phyloP scores from a whole-genome alignment of 2,113 vertebrate species.

The Dipodomys stephensi region DNA sequence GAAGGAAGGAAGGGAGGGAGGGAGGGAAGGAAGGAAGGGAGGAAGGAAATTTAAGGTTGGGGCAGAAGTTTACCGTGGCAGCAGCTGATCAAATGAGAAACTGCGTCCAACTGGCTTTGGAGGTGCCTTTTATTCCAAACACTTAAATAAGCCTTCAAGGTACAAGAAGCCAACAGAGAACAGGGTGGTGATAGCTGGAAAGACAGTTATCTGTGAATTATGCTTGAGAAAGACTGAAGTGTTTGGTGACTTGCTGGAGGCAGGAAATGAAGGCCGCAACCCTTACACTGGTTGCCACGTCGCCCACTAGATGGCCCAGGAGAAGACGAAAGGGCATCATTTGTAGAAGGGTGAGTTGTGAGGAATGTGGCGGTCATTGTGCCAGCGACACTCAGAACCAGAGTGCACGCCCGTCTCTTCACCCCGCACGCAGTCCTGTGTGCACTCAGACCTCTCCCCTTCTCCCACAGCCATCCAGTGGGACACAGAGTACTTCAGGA shows the following conservation, averaged over 20 bases:
- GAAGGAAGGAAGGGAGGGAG: too few relatives aligned
- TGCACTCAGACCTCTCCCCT: background rate
- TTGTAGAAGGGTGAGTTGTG: background rate
- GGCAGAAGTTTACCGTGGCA: background rate
- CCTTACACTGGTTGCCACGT: background rate
- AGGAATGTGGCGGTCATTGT: background rate
- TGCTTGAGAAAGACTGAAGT: background rate
- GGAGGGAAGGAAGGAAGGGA: too few relatives aligned
- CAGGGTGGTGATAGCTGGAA: background rate
- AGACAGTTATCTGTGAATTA: background rate
- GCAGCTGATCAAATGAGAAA: background rate
- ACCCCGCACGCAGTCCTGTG: background rate
- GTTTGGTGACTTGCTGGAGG: background rate
- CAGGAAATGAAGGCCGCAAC: background rate
- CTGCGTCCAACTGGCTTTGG: background rate
- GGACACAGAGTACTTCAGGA: background rate
- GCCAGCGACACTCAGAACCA: conserved; percentile 14
- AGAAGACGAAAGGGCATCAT: background rate
- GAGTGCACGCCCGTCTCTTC: background rate
- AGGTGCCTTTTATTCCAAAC: background rate
- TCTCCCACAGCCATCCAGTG: background rate
- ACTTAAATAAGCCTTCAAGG: background rate
- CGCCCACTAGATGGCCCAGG: background rate
- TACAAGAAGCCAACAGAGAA: background rate
- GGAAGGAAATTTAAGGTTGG: too few relatives aligned